Base-by-base conservation (phyloP, 1,140 invertebrate genomes). In the Aphaenogaster ashmeadi region DNA sequence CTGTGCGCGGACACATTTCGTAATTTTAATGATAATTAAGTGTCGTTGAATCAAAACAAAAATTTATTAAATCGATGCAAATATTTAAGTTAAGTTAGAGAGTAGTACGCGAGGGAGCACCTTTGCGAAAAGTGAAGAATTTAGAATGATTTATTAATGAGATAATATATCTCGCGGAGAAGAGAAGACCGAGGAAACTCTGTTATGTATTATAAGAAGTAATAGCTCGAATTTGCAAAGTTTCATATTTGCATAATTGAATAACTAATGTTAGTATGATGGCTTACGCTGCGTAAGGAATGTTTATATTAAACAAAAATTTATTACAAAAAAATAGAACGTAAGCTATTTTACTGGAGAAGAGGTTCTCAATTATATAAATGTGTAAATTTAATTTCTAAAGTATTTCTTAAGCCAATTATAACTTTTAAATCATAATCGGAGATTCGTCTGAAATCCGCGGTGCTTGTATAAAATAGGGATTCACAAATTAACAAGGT, bases 1-100 rank as follows among this genome's bases (percentile, higher is more conserved):
- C 3, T 60, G 56, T 6, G 15, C 8, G 3, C 18, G 4, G n/a
- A 21, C 33, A 47, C 3, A 1, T 66, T 33, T 5, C n/a, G 7
- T 62, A 66, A 79, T 1, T 64, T 44, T 64, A 41, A 78, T 64
- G 33, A 78, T 78, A 47, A 79, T 66, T 64, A 38, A 79, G 18
- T 18, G 1, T 5, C 38, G n/a, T 66, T 62, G 21, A 62, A 62
- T 18, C 44, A 66, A 66, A 38, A 21, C 21, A 41, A 56, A 47
- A 15, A 18, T 15, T 33, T 64, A 21, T 38, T 21, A 6, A 47
- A 78, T 64, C 47, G 15, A 60, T n/a, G 9, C 74, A 56, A 18
- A 21, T 36, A 11, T 9, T 78, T 33, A 36, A 66, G 33, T 66
- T 66, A 3, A 64, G 15, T 78, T 78, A 36, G 15, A n/a, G 15